A percentile compares a stretch with the other conserved stretches of the same genome.
These are phyloP conservation scores for Actenoides lindsayi DNA, from an alignment of 2,113 vertebrate genomes.

Conservation along the genomic window DNA sequence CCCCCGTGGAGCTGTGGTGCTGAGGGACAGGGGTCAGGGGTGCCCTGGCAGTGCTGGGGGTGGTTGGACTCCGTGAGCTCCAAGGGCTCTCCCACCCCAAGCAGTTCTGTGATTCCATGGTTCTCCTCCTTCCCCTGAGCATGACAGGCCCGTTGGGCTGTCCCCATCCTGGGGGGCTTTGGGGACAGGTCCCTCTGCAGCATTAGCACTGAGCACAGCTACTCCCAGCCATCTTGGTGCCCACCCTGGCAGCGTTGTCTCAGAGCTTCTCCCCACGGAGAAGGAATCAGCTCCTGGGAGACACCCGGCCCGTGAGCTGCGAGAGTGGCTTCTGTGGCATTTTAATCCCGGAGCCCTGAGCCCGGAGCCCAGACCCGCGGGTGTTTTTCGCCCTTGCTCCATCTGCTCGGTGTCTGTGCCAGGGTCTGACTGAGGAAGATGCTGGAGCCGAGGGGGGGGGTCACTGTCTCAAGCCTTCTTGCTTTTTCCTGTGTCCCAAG, in stretches of 20 bases:
- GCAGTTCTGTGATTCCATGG: too few species aligned
- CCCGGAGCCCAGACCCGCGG: too few species aligned
- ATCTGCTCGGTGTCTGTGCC: neutral
- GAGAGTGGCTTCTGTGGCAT: neutral
- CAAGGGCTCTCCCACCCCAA: too few species aligned
- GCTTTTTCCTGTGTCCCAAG: too few species aligned
- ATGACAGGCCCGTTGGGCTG: neutral
- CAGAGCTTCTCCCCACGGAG: neutral
- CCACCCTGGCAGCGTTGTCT: rapidly evolving
- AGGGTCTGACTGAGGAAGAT: neutral
- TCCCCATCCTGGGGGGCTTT: neutral
- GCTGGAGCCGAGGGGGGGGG: neutral
- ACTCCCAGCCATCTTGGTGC: neutral
- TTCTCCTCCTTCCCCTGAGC: neutral
- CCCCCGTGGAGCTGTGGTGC: too few species aligned
- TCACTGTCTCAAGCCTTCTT: neutral
- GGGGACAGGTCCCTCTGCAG: neutral
- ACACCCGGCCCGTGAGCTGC: rapidly evolving
- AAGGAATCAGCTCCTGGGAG: neutral
- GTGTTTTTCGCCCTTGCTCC: neutral
- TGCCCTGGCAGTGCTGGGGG: too few species aligned
- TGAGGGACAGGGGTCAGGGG: too few species aligned
- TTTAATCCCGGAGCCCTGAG: neutral
- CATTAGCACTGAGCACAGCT: too few species aligned
- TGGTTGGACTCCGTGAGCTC: too few species aligned